A percentile compares a stretch with the other conserved stretches of the same genome.
Conservation (phyloP, 2,888 invertebrate species). For the Nomada flava region DNA sequence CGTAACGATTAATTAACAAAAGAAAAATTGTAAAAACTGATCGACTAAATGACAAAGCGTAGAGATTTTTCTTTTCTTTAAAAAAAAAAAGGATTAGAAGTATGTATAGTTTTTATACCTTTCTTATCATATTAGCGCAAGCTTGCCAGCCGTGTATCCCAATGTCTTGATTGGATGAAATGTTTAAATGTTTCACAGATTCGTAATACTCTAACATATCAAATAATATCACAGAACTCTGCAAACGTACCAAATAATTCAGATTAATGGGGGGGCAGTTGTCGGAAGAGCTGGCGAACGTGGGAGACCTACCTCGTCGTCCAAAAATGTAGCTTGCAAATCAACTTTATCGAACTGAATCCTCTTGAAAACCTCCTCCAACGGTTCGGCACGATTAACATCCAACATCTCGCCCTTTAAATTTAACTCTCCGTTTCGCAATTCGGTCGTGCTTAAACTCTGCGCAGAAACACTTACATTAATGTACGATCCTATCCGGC, state of each 20-base stretch:
- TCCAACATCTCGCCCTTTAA: conserved; percentile 87
- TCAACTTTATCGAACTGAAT: conserved; percentile 90
- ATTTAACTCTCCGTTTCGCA: conserved; percentile 87
- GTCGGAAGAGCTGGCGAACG: not conserved
- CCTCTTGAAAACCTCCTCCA: conserved; percentile 93
- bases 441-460: conserved; percentile 83
- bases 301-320: conserved; percentile 88
- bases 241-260: conserved; percentile 12
- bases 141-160: conserved; percentile 93
- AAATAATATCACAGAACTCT: conserved; percentile 90
- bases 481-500: not conserved
- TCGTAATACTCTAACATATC: conserved; percentile 98
- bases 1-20: not conserved
- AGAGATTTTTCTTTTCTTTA: not conserved
- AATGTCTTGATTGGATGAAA: conserved; percentile 91
- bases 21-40: conserved; percentile 1
- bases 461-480: conserved; percentile 55
- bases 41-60: conserved; percentile 4
- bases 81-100: conserved; percentile 2
- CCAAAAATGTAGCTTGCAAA: conserved; percentile 88
- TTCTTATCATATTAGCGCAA: conserved; percentile 91
- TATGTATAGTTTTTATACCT: conserved; percentile 85
- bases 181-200: conserved; percentile 89
- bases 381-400: conserved; percentile 90
- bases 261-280: not conserved